Evolutionary conservation across 2,113 vertebrate genomes (phyloP), one percentile per base, ranked within the genome.

Genomic region (Thamnaconus septentrionalis): DNA sequence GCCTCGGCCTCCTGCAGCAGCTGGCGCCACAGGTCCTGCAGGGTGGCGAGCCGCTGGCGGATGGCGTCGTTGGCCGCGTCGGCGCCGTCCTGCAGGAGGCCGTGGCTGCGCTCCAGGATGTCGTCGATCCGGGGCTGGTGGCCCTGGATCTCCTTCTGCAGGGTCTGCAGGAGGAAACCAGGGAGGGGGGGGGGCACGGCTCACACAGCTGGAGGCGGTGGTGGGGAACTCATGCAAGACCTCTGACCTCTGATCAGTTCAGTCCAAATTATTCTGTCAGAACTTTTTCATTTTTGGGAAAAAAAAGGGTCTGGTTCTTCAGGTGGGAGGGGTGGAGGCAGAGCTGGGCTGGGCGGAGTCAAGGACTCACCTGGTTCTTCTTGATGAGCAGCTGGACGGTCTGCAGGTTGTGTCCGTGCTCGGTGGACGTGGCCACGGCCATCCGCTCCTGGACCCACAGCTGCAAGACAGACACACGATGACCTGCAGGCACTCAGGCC

Each of bases 361-460:
- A 6, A 31, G 5, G 5, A 4, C 66, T 43, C 52, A 98, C 97
- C 94, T 98, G 97, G 64, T 98, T 98, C 85, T 98, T 98, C 92
- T 98, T 98, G 88, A 98, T 98, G 53, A 98, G 90, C 41, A 98
- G 91, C 87, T 98, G 97, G 46, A 98, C 97, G 0, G 96, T 98
- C 90, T 98, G 97, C 66, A 98, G 93, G 82, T 98, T 98, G 87
- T 97, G 91, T 42, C 97, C 97, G 4, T 98, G 96, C 63, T 98
- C 96, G 0, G 93, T 96, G 47, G 96, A 98, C 1, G 93, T 95
- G 62, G 96, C 96, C 64, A 98, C 87, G n/a, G 95, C 90, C 91
- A 96, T 95, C 78, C 96, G 91, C 84, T 98, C 97, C 66, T 96
- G 82, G 2, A 80, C 85, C 90, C 90, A 91, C 6, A 91, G 87